Conservation (phyloP, 1,140 invertebrate genomes). For the Neelides sp. region DNA sequence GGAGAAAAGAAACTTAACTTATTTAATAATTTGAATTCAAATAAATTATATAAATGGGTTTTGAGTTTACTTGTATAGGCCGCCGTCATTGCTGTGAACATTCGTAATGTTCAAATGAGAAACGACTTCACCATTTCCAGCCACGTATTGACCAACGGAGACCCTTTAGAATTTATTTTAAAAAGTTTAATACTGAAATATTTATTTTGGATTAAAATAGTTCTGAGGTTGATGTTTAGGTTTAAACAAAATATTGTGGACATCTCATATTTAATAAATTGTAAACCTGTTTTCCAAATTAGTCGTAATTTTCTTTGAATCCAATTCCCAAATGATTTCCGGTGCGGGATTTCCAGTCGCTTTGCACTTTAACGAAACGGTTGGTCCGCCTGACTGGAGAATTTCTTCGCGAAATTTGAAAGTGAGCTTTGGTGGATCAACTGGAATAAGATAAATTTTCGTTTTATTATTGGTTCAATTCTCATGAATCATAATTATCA, state of each 20-base stretch:
- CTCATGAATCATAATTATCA: background rate
- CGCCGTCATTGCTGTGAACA: slow-evolving; percentile 83
- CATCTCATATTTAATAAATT: too few species aligned
- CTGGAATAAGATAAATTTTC: slow-evolving; percentile 38
- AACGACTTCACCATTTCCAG: slow-evolving; percentile 77
- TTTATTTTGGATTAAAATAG: too few species aligned
- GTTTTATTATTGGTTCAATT: background rate
- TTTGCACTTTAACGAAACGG: slow-evolving; percentile 66
- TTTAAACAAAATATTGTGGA: too few species aligned
- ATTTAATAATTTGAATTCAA: too few species aligned
- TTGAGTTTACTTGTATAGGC: slow-evolving; percentile 55
- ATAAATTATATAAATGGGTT: background rate
- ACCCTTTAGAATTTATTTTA: too few species aligned
- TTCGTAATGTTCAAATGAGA: slow-evolving; percentile 86
- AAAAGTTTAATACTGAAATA: too few species aligned
- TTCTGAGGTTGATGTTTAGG: too few species aligned
- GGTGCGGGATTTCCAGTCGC: slow-evolving; percentile 84
- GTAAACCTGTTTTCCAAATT: too few species aligned
- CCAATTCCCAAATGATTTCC: slow-evolving; percentile 85
- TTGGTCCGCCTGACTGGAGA: slow-evolving; percentile 70
- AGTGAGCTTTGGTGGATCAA: slow-evolving; percentile 74
- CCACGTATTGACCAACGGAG: slow-evolving; percentile 75
- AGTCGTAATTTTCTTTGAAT: slow-evolving; percentile 68
- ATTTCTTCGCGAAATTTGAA: slow-evolving; percentile 75
- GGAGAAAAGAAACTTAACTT: too few species aligned